Percentiles rank a stretch among this genome's conserved stretches.
Evolutionary conservation across 1,140 invertebrate species (phyloP).

Genomic region (Apis dorsata): DNA sequence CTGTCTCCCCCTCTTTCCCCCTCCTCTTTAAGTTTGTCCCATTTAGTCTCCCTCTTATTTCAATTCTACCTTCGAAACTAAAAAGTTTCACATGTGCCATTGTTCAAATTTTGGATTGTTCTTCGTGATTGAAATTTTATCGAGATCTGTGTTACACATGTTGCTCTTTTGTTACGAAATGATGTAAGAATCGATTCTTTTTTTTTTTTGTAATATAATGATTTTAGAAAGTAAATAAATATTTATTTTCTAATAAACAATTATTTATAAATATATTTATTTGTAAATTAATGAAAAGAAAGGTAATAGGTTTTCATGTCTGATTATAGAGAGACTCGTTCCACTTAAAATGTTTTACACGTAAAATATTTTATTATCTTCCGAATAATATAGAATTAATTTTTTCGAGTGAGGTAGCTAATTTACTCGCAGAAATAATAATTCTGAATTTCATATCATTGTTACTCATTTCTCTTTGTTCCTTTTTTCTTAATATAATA

Average conservation of each 20-base stretch:
- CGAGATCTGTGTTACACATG: neutral
- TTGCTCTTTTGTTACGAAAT: neutral
- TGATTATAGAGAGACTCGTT: too few relatives aligned
- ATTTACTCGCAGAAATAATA: neutral
- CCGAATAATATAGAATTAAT: neutral
- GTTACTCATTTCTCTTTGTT: neutral
- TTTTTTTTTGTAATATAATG: too few relatives aligned
- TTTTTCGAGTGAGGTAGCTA: neutral
- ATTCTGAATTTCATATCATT: neutral
- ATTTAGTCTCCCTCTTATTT: neutral
- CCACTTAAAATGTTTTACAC: too few relatives aligned
- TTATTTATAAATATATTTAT: neutral
- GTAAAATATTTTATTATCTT: too few relatives aligned
- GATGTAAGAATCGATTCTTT: too few relatives aligned
- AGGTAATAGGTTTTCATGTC: too few relatives aligned
- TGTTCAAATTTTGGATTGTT: neutral
- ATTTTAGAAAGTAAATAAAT: too few relatives aligned
- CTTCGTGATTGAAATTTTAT: neutral
- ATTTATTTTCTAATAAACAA: too few relatives aligned
- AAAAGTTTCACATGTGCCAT: neutral
- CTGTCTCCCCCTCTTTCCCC: neutral
- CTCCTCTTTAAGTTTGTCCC: neutral
- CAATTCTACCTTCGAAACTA: neutral
- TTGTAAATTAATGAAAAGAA: neutral
- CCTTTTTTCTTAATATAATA: constrained; percentile 11